Percentiles rank a stretch among this genome's conserved stretches.
These are phyloP conservation scores for Pardalotus punctatus DNA, from an alignment of 2,113 vertebrate species.

Conservation along the genomic window DNA sequence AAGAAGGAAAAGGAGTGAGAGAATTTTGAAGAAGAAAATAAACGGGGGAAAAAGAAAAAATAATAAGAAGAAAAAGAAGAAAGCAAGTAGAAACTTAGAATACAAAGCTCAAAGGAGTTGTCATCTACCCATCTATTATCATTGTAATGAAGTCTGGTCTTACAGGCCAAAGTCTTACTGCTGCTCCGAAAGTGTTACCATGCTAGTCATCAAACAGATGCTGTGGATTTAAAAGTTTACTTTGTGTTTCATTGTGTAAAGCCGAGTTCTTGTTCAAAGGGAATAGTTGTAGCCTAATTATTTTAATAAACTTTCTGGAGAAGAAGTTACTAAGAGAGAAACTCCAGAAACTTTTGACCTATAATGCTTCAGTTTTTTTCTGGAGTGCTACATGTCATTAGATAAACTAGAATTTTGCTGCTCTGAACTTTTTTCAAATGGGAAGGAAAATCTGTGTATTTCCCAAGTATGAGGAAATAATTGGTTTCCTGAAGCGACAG, in stretches of 20 bases:
- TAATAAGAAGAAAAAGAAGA: neutral
- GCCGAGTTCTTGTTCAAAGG: neutral
- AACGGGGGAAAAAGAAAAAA: neutral
- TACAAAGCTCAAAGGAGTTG: neutral
- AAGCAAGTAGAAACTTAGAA: neutral
- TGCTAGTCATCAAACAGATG: neutral
- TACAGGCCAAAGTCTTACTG: neutral
- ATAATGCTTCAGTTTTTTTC: neutral
- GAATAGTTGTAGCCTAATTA: neutral
- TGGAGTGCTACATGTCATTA: neutral
- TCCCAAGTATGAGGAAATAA: neutral
- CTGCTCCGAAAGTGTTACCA: neutral
- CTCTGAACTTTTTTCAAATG: neutral
- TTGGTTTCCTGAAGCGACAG: neutral
- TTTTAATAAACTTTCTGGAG: neutral
- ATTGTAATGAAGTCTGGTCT: neutral
- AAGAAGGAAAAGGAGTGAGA: neutral
- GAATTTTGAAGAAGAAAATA: neutral
- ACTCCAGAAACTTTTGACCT: neutral
- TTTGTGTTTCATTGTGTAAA: neutral
- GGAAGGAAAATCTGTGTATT: neutral
- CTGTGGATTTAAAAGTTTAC: neutral
- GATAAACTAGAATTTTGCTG: neutral
- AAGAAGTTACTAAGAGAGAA: neutral
- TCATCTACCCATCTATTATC: neutral